phyloP scores from a whole-genome alignment of 2,888 invertebrate genomes.

The Halictus quadricinctus region DNA sequence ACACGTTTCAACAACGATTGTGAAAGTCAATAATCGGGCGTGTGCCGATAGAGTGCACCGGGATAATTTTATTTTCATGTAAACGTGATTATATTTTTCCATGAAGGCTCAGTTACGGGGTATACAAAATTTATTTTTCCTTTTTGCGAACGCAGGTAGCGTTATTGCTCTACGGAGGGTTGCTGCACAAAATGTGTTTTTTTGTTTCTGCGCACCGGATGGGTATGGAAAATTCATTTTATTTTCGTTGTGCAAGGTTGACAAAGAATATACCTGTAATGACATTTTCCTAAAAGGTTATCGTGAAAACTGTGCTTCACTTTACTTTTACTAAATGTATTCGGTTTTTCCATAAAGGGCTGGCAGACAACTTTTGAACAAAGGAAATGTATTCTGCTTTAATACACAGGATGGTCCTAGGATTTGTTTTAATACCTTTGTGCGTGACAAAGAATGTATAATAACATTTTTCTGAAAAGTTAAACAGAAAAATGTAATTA shows the following conservation, averaged over 20 bases:
- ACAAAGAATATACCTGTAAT: background rate
- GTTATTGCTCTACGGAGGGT: background rate
- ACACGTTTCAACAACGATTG: background rate
- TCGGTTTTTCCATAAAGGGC: background rate
- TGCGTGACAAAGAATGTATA: background rate
- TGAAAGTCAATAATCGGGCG: background rate
- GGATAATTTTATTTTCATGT: background rate
- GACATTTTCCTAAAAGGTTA: background rate
- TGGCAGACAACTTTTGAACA: background rate
- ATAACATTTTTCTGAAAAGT: background rate
- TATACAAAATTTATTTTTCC: background rate
- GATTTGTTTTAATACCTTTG: background rate
- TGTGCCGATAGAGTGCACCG: background rate
- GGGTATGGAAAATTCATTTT: background rate
- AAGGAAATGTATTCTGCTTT: background rate
- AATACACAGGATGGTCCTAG: background rate
- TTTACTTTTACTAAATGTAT: background rate
- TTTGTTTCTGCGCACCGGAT: background rate
- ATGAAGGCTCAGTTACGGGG: background rate
- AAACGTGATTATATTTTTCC: background rate
- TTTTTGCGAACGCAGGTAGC: background rate
- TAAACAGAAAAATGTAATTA: background rate
- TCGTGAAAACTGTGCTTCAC: background rate
- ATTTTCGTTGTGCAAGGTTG: background rate
- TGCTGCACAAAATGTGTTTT: background rate